Conservation (phyloP, 2,888 invertebrate species). For the Nowickia ferox region DNA sequence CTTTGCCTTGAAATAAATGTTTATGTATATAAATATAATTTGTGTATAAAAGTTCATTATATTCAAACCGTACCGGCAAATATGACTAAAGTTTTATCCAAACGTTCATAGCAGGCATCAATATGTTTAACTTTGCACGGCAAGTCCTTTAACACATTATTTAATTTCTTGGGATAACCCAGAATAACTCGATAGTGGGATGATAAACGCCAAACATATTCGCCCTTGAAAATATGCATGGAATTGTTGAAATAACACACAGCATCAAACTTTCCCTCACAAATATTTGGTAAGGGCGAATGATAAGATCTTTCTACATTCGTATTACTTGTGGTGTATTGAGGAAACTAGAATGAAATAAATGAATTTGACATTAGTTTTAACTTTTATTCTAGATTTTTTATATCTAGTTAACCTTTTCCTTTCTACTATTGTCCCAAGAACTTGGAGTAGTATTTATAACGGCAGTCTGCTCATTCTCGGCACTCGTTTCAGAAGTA, state of each 20-base stretch:
- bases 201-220: slow-evolving; percentile 88
- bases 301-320: slow-evolving; percentile 40
- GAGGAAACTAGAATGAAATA: slow-evolving; percentile 14
- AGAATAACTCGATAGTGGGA: slow-evolving; percentile 82
- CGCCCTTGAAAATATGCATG: slow-evolving; percentile 86
- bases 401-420: slow-evolving; percentile 38
- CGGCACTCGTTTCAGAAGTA: slow-evolving; percentile 9
- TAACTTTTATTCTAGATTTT: not conserved
- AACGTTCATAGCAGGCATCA: slow-evolving; percentile 74
- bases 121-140: slow-evolving; percentile 64
- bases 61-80: slow-evolving; percentile 63
- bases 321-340: slow-evolving; percentile 33
- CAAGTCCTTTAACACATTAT: slow-evolving; percentile 86
- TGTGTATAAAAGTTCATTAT: not conserved
- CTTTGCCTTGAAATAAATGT: slow-evolving; percentile 7
- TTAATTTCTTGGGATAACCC: slow-evolving; percentile 85
- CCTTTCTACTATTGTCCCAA: not conserved
- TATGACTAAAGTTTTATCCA: slow-evolving; percentile 69
- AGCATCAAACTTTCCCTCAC: slow-evolving; percentile 88
- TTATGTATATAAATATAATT: not conserved
- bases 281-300: slow-evolving; percentile 85
- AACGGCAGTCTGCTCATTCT: slow-evolving; percentile 16
- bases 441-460: not conserved
- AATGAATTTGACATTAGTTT: not conserved
- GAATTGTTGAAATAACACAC: slow-evolving; percentile 86